Conservation (phyloP, 1,140 invertebrate genomes). For the Sycophaga agraensis region DNA sequence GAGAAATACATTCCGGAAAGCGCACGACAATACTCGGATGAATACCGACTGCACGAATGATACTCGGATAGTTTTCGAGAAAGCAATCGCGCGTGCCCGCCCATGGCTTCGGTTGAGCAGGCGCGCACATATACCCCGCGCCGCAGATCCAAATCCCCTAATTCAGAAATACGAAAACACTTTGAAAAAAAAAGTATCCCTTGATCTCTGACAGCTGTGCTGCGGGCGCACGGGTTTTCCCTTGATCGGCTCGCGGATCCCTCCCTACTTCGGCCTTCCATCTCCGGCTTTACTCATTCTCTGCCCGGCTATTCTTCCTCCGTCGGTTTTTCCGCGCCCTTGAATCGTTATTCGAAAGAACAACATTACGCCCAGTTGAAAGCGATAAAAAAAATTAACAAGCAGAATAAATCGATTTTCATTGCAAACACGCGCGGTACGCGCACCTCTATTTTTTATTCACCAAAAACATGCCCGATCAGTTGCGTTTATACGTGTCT, state of each 20-base stretch:
- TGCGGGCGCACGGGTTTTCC: constrained; percentile 30
- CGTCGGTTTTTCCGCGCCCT: no score
- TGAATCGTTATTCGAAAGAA: no score
- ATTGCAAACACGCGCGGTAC: no score
- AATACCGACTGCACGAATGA: constrained; percentile 1
- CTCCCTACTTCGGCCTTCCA: background rate
- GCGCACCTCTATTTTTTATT: no score
- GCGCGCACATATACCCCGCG: background rate
- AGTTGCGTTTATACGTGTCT: no score
- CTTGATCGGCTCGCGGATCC: constrained; percentile 29
- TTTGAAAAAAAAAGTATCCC: constrained; percentile 39
- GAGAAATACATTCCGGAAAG: background rate
- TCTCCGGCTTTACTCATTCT: constrained; percentile 30
- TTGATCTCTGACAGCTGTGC: constrained; percentile 35
- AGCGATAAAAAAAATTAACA: no score
- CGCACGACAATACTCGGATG: no score
- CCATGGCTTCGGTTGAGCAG: background rate
- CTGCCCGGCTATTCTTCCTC: no score
- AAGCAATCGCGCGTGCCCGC: constrained; percentile 11
- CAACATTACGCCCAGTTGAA: no score
- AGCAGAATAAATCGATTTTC: no score
- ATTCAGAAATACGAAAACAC: constrained; percentile 47
- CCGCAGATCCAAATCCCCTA: constrained; percentile 32
- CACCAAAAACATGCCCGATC: no score
- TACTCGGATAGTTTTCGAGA: constrained; percentile 9